phyloP scores from a whole-genome alignment of 2,113 vertebrate species.

The Silurus asotus region DNA sequence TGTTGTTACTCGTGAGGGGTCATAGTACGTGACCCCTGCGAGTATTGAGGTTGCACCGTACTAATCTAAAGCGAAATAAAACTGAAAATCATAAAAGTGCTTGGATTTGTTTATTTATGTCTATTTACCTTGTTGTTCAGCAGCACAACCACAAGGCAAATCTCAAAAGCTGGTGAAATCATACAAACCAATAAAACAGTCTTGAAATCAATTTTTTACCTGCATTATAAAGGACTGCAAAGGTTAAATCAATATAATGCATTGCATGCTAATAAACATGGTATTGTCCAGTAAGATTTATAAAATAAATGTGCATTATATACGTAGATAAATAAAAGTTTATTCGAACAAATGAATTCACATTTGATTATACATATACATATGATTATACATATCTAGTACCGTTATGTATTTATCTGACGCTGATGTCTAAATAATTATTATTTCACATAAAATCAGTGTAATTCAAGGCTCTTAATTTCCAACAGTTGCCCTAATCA shows the following conservation, averaged over 20 bases:
- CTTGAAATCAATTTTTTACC: background rate
- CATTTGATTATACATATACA: background rate
- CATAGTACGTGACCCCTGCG: no score
- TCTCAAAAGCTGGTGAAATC: background rate
- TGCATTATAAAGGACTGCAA: background rate
- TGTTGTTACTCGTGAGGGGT: no score
- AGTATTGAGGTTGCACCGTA: no score
- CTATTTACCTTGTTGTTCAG: no score
- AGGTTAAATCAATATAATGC: background rate
- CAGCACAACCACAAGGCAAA: background rate
- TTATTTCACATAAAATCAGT: background rate
- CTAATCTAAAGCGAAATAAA: no score
- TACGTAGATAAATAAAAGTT: background rate
- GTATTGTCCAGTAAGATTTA: background rate
- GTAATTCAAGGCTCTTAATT: background rate
- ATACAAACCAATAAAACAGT: background rate
- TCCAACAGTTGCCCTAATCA: background rate
- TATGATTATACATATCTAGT: background rate
- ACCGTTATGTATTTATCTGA: background rate
- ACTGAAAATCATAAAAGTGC: no score
- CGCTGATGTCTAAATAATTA: background rate
- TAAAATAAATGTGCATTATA: background rate
- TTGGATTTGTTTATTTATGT: no score
- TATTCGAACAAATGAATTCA: background rate
- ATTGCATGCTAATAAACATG: background rate